Conservation (phyloP, 2,797 vertebrate species). For the Hemitrygon akajei region DNA sequence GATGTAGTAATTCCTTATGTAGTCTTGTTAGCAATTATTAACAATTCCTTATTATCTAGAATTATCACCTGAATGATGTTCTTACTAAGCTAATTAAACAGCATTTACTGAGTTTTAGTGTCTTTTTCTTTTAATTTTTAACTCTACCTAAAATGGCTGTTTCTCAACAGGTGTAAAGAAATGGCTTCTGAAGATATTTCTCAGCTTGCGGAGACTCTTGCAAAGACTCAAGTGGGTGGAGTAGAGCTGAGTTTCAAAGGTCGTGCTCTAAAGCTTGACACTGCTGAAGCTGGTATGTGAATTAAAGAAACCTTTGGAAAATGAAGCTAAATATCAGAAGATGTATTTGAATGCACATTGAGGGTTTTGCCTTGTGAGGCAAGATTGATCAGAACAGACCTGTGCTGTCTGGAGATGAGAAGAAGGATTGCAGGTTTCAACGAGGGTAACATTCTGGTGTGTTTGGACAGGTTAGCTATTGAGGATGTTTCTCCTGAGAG, state of each 20-base stretch:
- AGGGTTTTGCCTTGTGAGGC: background rate
- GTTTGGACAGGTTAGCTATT: too few species aligned
- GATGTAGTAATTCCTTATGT: background rate
- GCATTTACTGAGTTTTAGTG: background rate
- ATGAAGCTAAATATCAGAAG: background rate
- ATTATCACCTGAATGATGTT: background rate
- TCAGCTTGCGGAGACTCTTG: slow-evolving; percentile 78
- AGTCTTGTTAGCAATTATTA: too few species aligned
- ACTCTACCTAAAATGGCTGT: background rate
- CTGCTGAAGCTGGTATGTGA: slow-evolving; percentile 78
- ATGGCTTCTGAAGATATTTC: slow-evolving; percentile 89
- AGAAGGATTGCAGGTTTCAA: too few species aligned
- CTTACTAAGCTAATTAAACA: background rate
- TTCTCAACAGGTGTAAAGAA: slow-evolving; percentile 35
- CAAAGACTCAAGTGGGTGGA: slow-evolving; percentile 76
- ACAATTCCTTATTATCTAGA: background rate
- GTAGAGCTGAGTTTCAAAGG: slow-evolving; percentile 93
- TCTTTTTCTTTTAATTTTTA: background rate
- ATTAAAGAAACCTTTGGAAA: background rate
- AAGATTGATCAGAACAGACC: background rate
- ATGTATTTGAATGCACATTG: background rate
- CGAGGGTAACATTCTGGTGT: too few species aligned
- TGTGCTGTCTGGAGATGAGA: background rate
- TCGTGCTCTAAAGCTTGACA: slow-evolving; percentile 83
- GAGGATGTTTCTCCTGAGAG: too few species aligned